phyloP scores from a whole-genome alignment of 2,797 vertebrate species.

The Xerus rutilus region DNA sequence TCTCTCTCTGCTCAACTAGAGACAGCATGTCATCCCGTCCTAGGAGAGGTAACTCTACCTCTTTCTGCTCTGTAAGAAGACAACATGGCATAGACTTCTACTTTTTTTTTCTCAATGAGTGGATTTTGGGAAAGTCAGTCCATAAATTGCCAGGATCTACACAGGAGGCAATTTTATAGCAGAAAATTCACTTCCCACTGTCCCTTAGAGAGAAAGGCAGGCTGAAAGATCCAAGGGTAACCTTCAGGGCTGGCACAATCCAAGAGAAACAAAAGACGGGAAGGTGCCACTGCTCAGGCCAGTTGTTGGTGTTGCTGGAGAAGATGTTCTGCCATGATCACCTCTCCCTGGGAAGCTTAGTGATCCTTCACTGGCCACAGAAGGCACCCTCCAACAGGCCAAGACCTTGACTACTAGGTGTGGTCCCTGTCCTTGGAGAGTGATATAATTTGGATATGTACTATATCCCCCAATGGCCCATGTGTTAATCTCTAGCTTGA shows the following conservation, averaged over 20 bases:
- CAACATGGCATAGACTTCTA: too few species aligned
- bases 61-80: background rate
- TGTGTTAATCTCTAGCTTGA: background rate
- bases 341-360: background rate
- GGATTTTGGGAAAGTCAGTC: background rate
- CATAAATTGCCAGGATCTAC: background rate
- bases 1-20: background rate
- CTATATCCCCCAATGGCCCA: background rate
- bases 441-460: background rate
- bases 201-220: background rate
- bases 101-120: background rate
- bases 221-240: background rate
- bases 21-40: background rate
- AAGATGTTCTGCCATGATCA: background rate
- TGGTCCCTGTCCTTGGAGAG: background rate
- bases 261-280: rapidly evolving
- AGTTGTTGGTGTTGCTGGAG: rapidly evolving
- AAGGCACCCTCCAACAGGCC: background rate
- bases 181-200: background rate
- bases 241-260: background rate
- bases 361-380: background rate
- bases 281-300: background rate
- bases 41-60: background rate
- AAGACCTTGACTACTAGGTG: rapidly evolving
- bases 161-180: background rate